Evolutionary conservation across 1,140 invertebrate genomes (phyloP).

Genomic region (Reticulitermes speratus): DNA sequence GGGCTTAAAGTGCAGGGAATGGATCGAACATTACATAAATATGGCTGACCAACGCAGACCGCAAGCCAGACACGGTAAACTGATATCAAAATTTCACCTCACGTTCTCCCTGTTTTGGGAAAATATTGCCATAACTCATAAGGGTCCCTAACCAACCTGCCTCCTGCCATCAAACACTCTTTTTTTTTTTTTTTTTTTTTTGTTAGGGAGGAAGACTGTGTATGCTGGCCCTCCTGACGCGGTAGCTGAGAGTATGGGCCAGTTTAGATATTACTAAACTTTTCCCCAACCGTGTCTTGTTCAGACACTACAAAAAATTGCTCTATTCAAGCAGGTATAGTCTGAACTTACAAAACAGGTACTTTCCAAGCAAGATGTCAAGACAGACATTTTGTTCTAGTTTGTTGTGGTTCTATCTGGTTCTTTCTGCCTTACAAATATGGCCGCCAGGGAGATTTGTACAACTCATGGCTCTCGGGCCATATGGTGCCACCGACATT

Average conservation of each 20-base stretch:
- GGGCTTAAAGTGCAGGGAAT: background rate
- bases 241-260: background rate
- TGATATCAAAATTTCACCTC: slow-evolving; percentile 12
- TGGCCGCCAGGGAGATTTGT: too few relatives aligned
- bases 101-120: slow-evolving; percentile 8
- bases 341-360: background rate
- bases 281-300: background rate
- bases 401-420: too few relatives aligned
- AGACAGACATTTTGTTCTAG: too few relatives aligned
- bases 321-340: slow-evolving; percentile 1
- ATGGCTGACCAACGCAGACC: slow-evolving; percentile 10
- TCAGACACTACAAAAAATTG: background rate
- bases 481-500: too few relatives aligned
- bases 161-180: background rate
- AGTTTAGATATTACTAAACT: slow-evolving; percentile 1
- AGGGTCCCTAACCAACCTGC: background rate
- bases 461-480: too few relatives aligned
- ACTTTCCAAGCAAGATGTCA: background rate
- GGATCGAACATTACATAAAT: background rate
- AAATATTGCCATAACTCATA: slow-evolving; percentile 19
- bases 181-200: background rate
- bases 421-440: too few relatives aligned
- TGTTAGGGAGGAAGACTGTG: background rate
- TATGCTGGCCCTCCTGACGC: background rate
- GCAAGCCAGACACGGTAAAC: background rate